Evolutionary conservation across 2,888 invertebrate genomes (phyloP), one percentile per base, ranked within the genome.

Genomic region (Dasypogon diadema): DNA sequence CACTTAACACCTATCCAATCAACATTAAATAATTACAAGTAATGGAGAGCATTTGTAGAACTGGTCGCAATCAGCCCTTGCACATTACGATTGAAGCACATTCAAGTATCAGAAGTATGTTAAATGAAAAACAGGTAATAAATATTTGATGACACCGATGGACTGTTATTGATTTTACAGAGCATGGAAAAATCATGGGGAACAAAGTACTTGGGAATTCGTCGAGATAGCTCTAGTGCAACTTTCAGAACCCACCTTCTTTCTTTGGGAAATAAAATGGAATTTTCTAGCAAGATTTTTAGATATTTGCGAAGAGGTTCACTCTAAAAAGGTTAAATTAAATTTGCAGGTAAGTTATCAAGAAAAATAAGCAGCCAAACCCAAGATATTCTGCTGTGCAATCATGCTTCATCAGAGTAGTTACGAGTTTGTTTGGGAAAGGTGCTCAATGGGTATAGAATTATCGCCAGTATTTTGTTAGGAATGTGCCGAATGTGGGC

Each of bases 201-300:
- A 54, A 70, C 30, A 18, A 22, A 54, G 26, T 30, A 16, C 70
- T 54, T 16, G 70, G 70, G 70, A 70, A 70, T 70, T 54, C 30
- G 48, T 42, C 54, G 51, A 51, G 70, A 54, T 70, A 34, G 54
- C 30, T 54, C 34, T 34, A 34, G 54, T 70, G 70, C 70, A 70
- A 70, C 54, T 70, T 70, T 54, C 14, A 54, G 54, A 70, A 51
- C 16, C 51, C 21, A 18, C 54, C 54, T 12, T 12, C 70, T 16
- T 30, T 48, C 24, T 42, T 0, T 42, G n/a, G 12, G 3, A 12
- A 42, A 58, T 58, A 42, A 65, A 70, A 70, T 70, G 51, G 70
- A 70, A 70, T 70, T 70, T 70, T 70, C 54, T 54, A 70, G 51
- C 70, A 70, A 54, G 70, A 70, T 70, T 70, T 70, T 70, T 70